Conservation (phyloP, 2,113 vertebrate species). For the Ageneiosus marmoratus region DNA sequence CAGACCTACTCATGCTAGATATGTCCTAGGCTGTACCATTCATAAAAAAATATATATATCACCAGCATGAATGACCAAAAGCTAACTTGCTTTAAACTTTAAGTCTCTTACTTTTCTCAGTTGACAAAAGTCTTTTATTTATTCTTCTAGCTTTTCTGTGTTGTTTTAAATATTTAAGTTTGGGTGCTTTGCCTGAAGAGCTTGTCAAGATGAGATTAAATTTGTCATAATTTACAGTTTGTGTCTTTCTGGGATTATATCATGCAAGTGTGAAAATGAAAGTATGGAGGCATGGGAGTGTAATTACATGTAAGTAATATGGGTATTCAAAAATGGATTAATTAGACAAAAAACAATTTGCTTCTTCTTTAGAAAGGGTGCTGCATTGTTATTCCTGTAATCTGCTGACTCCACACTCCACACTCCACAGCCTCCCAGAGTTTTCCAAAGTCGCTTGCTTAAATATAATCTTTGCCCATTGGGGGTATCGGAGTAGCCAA, state of each 20-base stretch:
- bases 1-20: neutral
- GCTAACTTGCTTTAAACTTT: neutral
- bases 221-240: neutral
- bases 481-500: neutral
- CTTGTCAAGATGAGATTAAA: neutral
- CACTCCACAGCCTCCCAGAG: neutral
- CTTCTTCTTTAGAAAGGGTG: neutral
- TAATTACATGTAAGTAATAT: constrained; percentile 48
- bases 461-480: neutral
- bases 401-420: neutral
- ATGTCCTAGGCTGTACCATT: neutral
- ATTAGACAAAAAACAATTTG: neutral
- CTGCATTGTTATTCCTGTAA: neutral
- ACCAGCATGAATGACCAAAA: neutral
- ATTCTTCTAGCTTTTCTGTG: neutral
- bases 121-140: neutral
- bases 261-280: neutral
- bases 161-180: neutral
- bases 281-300: constrained; percentile 34
- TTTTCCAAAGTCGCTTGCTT: neutral
- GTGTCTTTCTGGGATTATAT: neutral
- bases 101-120: neutral
- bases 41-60: neutral
- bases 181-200: neutral
- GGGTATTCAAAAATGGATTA: neutral